Percentiles rank a stretch among this genome's conserved stretches.
Conservation (phyloP, 92 coral and sea anemone species). For the Ricordea florida region DNA sequence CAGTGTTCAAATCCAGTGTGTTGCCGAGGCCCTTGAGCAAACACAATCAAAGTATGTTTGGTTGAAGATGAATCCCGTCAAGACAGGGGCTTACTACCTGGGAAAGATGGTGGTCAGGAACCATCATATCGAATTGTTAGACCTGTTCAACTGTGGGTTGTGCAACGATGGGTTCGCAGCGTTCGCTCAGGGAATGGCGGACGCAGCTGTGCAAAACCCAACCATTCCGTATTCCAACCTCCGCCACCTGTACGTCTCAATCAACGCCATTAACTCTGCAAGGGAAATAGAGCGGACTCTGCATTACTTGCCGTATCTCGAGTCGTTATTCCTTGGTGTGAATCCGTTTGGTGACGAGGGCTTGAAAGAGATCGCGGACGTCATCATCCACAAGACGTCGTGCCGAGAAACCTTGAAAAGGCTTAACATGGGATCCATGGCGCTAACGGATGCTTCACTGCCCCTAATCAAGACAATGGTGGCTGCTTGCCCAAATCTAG, state of each 20-base stretch:
- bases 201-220: conserved; percentile 22
- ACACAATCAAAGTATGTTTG: conserved; percentile 56
- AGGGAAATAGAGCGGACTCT: conserved; percentile 19
- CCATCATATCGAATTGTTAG: conserved; percentile 45
- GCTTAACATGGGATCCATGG: conserved; percentile 50
- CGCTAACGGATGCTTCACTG: conserved; percentile 54
- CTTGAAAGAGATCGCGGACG: conserved; percentile 25
- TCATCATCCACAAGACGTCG: conserved; percentile 2
- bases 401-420: conserved; percentile 43
- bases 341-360: conserved; percentile 54
- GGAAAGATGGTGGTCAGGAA: conserved; percentile 59
- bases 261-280: conserved; percentile 59
- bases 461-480: conserved; percentile 54
- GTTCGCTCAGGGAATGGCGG: conserved; percentile 39
- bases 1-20: conserved; percentile 25
- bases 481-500: conserved; percentile 53
- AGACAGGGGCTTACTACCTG: conserved; percentile 58
- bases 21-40: conserved; percentile 55
- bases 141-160: conserved; percentile 63
- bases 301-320: conserved; percentile 51
- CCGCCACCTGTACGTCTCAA: conserved; percentile 53
- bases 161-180: conserved; percentile 66
- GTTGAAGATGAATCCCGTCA: conserved; percentile 67
- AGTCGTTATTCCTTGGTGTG: conserved; percentile 52
- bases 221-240: conserved; percentile 40